Percentiles rank a stretch among this genome's conserved stretches.
Evolutionary conservation across 1,140 invertebrate species (phyloP).

Genomic region (Coptotermes formosanus): DNA sequence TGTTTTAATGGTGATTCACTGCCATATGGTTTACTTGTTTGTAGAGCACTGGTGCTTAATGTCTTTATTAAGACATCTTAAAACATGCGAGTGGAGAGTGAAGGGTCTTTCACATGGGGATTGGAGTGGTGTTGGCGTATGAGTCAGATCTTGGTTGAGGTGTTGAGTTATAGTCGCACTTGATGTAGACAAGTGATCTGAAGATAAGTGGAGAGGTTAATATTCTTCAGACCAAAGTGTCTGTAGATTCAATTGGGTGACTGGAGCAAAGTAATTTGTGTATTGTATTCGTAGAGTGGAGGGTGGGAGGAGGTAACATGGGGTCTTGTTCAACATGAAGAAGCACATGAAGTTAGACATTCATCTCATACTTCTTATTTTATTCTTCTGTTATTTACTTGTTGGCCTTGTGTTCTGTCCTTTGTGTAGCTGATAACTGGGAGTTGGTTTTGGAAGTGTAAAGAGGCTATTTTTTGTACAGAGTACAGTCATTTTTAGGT

Average conservation of each 20-base stretch:
- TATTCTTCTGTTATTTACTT: too few species aligned
- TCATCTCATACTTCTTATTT: too few species aligned
- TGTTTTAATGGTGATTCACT: background rate
- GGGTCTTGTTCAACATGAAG: too few species aligned
- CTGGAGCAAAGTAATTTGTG: background rate
- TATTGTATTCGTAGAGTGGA: too few species aligned
- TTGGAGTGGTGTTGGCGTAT: background rate
- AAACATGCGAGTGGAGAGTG: background rate
- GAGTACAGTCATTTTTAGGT: too few species aligned
- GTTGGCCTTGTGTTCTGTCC: too few species aligned
- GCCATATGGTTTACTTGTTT: background rate
- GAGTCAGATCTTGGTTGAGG: constrained; percentile 4
- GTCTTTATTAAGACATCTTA: background rate
- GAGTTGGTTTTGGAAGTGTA: too few species aligned
- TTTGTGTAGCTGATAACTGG: too few species aligned
- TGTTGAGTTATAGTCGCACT: background rate
- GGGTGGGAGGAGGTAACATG: too few species aligned
- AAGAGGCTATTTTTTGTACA: too few species aligned
- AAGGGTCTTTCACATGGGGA: background rate
- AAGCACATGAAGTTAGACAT: too few species aligned
- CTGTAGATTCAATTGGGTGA: background rate
- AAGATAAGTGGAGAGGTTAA: background rate
- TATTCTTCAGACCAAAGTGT: background rate
- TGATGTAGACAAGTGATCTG: background rate
- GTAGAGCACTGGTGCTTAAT: background rate